Evolutionary conservation across 2,888 invertebrate species (phyloP).

Genomic region (Drosophila monieri): DNA sequence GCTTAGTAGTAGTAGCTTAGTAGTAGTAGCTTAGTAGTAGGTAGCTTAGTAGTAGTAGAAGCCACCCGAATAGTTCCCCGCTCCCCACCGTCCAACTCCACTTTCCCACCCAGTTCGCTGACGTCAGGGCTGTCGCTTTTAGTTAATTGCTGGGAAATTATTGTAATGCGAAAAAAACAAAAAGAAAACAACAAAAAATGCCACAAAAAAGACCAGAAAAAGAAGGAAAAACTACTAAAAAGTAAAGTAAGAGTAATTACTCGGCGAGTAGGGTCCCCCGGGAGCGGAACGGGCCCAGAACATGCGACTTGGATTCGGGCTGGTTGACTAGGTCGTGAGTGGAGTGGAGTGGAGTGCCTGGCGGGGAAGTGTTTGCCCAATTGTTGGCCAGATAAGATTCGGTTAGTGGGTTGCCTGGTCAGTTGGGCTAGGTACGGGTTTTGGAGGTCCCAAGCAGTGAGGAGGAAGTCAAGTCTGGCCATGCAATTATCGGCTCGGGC

Average conservation of each 20-base stretch:
- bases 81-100: too few relatives aligned
- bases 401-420: not conserved
- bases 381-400: constrained; percentile 12
- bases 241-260: constrained; percentile 42
- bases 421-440: constrained; percentile 11
- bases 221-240: too few relatives aligned
- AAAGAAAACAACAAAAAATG: too few relatives aligned
- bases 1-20: too few relatives aligned
- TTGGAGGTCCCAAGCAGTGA: not conserved
- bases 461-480: too few relatives aligned
- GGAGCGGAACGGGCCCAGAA: constrained; percentile 30
- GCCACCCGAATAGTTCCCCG: too few relatives aligned
- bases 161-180: too few relatives aligned
- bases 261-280: constrained; percentile 12
- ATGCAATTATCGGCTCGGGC: constrained; percentile 28
- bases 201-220: too few relatives aligned
- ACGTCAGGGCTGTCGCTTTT: constrained; percentile 32
- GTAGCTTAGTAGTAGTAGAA: too few relatives aligned
- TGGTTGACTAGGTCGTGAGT: constrained; percentile 37
- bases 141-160: constrained; percentile 39
- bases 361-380: constrained; percentile 18
- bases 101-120: not conserved
- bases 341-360: not conserved
- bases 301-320: constrained; percentile 22
- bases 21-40: too few relatives aligned